Percentiles rank a stretch among this genome's conserved stretches.
Evolutionary conservation across 2,113 vertebrate species (phyloP).

Genomic region (Peucedramus taeniatus): DNA sequence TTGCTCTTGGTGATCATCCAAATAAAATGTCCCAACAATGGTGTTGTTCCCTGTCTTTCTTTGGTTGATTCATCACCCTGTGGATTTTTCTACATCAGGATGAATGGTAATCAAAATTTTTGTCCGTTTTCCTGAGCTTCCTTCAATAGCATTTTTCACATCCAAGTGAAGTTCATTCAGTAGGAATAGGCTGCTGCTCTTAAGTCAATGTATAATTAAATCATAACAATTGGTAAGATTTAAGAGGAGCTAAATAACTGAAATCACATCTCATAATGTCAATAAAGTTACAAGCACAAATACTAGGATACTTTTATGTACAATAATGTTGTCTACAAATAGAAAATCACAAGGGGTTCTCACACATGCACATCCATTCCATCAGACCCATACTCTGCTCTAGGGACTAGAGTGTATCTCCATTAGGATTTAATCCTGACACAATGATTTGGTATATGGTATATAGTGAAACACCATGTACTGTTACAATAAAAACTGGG

Average conservation of each 20-base stretch:
- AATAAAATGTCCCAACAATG: not conserved
- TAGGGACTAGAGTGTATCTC: not conserved
- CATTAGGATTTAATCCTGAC: not conserved
- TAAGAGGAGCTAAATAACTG: not conserved
- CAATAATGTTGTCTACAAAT: not conserved
- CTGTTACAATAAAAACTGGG: not conserved
- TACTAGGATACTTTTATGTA: not conserved
- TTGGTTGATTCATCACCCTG: fast-evolving
- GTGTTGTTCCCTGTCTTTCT: not conserved
- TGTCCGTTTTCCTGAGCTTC: not conserved
- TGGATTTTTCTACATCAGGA: not conserved
- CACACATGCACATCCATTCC: no score
- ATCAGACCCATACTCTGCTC: not conserved
- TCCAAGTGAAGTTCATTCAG: not conserved
- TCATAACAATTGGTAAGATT: not conserved
- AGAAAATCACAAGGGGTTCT: not conserved
- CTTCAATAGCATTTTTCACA: not conserved
- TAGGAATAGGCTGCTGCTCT: not conserved
- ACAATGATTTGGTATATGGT: not conserved
- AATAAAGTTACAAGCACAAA: not conserved
- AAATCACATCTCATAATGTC: not conserved
- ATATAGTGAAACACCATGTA: not conserved
- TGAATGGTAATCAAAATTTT: not conserved
- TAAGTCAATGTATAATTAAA: not conserved
- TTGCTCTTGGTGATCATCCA: not conserved